Percentiles rank a stretch among this genome's conserved stretches.
Evolutionary conservation across 1,140 invertebrate species (phyloP).

Genomic region (Nasonia longicornis): DNA sequence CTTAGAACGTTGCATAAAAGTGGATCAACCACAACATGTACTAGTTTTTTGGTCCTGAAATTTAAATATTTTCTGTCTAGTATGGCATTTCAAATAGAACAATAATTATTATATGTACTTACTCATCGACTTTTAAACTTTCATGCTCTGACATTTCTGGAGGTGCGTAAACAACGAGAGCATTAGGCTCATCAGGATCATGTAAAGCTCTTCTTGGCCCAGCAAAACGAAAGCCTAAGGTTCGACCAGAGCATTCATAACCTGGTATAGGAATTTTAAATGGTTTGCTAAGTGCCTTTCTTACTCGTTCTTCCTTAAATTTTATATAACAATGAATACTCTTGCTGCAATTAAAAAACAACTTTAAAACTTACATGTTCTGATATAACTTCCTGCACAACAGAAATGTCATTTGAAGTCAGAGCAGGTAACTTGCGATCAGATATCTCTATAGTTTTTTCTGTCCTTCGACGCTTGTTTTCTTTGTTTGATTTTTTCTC

Average conservation of each 20-base stretch:
- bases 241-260: slow-evolving; percentile 82
- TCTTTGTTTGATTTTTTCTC: slow-evolving; percentile 49
- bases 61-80: slow-evolving; percentile 9
- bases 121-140: slow-evolving; percentile 81
- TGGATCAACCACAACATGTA: slow-evolving; percentile 84
- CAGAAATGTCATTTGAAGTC: slow-evolving; percentile 58
- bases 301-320: slow-evolving; percentile 82
- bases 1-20: slow-evolving; percentile 88
- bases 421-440: slow-evolving; percentile 59
- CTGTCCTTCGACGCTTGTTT: slow-evolving; percentile 55
- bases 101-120: slow-evolving; percentile 52
- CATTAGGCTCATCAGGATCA: slow-evolving; percentile 94
- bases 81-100: not conserved
- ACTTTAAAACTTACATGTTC: slow-evolving; percentile 64
- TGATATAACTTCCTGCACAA: slow-evolving; percentile 59
- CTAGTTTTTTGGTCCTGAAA: slow-evolving; percentile 59
- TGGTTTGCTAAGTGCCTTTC: slow-evolving; percentile 86
- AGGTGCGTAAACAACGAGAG: slow-evolving; percentile 91
- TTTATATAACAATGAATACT: slow-evolving; percentile 42
- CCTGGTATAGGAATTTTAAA: slow-evolving; percentile 96
- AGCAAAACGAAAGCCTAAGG: slow-evolving; percentile 80
- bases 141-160: slow-evolving; percentile 87
- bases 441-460: slow-evolving; percentile 56
- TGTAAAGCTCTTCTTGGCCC: slow-evolving; percentile 83
- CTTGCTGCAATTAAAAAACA: slow-evolving; percentile 36